These are phyloP conservation scores for Sphaeridia pumilis DNA, from an alignment of 2,888 invertebrate genomes.

Conservation along the genomic window DNA sequence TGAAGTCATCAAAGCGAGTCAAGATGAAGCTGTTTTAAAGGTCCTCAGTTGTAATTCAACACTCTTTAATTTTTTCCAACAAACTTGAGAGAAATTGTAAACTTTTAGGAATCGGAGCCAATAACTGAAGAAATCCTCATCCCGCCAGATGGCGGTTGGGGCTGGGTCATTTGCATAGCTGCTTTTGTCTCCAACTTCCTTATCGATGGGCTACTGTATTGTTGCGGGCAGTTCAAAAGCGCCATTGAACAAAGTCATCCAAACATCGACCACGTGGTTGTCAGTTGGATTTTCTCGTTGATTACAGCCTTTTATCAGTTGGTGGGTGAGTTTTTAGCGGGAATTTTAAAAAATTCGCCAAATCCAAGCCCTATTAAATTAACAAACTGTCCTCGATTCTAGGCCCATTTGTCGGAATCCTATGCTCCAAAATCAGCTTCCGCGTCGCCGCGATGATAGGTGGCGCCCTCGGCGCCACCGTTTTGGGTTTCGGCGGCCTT, in stretches of 20 bases:
- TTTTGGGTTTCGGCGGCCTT: constrained; percentile 58
- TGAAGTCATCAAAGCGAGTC: too few species aligned
- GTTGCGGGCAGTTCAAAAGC: constrained; percentile 46
- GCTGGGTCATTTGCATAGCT: neutral
- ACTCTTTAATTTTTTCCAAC: too few species aligned
- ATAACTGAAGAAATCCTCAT: neutral
- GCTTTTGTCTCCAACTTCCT: constrained; percentile 46
- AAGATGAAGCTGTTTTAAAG: too few species aligned
- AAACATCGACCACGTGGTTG: too few species aligned
- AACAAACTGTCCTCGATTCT: neutral
- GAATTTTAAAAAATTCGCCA: too few species aligned
- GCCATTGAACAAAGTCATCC: neutral
- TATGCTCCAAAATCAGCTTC: constrained; percentile 88
- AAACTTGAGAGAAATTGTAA: too few species aligned
- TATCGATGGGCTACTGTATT: constrained; percentile 50
- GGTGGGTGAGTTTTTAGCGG: constrained; percentile 3
- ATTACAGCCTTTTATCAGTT: neutral
- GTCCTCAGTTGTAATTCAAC: too few species aligned
- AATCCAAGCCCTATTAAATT: neutral
- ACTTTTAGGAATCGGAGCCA: too few species aligned
- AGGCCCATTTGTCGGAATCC: constrained; percentile 84
- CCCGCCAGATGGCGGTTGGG: constrained; percentile 1
- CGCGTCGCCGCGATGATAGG: constrained; percentile 68
- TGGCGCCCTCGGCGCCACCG: constrained; percentile 62
- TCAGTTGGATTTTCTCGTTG: constrained; percentile 1